Evolutionary conservation across 2,113 vertebrate genomes (phyloP).

Genomic region (Brachionichthys hirsutus): DNA sequence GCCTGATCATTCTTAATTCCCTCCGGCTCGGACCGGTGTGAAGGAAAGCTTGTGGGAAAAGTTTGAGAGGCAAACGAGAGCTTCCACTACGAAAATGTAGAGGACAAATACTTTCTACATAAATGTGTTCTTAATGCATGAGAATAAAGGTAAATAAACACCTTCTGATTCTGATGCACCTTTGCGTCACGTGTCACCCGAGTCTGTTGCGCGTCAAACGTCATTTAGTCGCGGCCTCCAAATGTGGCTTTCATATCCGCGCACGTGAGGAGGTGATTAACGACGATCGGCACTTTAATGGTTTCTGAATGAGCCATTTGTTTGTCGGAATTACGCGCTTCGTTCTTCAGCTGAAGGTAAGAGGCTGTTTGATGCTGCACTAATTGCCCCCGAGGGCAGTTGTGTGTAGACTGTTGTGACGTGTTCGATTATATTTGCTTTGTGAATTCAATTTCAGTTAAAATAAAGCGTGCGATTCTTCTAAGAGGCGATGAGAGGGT

Average conservation of each 20-base stretch:
- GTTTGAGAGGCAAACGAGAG: not conserved
- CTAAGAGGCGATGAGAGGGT: too few species aligned
- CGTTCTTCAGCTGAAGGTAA: constrained; percentile 56
- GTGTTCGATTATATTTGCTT: constrained; percentile 13
- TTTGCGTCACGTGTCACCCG: constrained; percentile 30
- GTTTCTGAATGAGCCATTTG: constrained; percentile 61
- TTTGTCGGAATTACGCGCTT: constrained; percentile 64
- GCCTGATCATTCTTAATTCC: constrained; percentile 66
- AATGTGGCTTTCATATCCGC: constrained; percentile 32
- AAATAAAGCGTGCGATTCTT: not conserved
- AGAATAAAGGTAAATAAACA: constrained; percentile 2
- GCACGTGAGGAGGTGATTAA: constrained; percentile 49
- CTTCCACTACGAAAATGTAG: not conserved
- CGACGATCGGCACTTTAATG: constrained; percentile 51
- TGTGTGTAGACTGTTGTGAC: constrained; percentile 44
- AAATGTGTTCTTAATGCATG: constrained; percentile 10
- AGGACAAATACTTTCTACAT: not conserved
- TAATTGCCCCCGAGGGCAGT: constrained; percentile 58
- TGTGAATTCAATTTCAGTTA: constrained; percentile 7
- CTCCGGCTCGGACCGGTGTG: constrained; percentile 53
- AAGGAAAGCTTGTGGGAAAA: constrained; percentile 5
- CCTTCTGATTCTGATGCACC: not conserved
- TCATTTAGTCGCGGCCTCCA: constrained; percentile 29
- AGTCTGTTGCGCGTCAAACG: constrained; percentile 28
- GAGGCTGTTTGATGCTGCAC: constrained; percentile 47